Evolutionary conservation across 2,797 vertebrate genomes (phyloP).

Genomic region (Cyclura pinguis): DNA sequence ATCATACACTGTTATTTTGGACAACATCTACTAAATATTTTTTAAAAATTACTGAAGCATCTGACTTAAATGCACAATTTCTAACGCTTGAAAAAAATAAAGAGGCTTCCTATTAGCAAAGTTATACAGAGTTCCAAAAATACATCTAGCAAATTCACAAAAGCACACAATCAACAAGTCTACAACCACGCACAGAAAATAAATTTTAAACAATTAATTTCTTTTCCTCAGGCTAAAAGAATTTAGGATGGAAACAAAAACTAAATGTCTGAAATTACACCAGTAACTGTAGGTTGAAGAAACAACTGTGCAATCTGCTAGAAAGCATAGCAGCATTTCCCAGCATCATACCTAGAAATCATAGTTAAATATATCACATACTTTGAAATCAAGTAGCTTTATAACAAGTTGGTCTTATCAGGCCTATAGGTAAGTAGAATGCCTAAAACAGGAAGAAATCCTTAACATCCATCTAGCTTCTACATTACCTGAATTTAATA

Average conservation of each 20-base stretch:
- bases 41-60: not conserved
- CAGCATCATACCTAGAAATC: not conserved
- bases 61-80: not conserved
- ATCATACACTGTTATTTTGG: not conserved
- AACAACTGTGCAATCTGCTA: not conserved
- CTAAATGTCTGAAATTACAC: not conserved
- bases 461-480: not conserved
- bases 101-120: not conserved
- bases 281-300: not conserved
- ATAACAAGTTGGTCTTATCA: not conserved
- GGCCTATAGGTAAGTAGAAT: rapidly evolving
- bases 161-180: constrained; percentile 17
- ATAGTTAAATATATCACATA: not conserved
- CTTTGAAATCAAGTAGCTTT: not conserved
- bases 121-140: constrained; percentile 43
- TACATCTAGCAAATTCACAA: not conserved
- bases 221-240: not conserved
- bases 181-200: not conserved
- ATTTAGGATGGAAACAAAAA: not conserved
- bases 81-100: not conserved
- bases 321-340: not conserved
- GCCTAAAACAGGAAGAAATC: constrained; percentile 14
- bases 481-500: constrained; percentile 21
- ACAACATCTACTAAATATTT: not conserved
- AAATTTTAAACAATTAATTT: not conserved